Conservation (phyloP, 2,888 invertebrate species). For the Cerastis leucographa region DNA sequence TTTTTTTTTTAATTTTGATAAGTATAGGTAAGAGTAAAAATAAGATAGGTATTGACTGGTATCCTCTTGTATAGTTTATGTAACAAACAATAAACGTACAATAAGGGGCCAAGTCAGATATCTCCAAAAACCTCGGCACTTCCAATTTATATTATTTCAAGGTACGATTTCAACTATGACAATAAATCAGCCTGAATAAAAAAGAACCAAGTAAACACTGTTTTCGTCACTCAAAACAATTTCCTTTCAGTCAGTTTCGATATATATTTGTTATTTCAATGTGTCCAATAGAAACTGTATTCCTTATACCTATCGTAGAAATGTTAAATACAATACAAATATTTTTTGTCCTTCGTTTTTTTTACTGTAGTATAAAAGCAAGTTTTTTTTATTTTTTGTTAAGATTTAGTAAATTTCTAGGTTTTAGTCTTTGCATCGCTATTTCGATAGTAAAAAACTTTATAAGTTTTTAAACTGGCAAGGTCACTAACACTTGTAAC, state of each 20-base stretch:
- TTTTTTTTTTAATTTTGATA: too few species aligned
- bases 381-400: neutral
- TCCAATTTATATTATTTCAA: slow-evolving; percentile 14
- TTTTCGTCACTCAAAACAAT: too few species aligned
- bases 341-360: slow-evolving; percentile 11
- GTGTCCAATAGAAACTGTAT: too few species aligned
- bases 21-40: too few species aligned
- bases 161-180: slow-evolving; percentile 12
- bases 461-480: too few species aligned
- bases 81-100: neutral
- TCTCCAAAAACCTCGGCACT: neutral
- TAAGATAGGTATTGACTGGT: neutral
- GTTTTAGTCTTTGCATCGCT: too few species aligned
- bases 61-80: neutral
- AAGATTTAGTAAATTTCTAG: neutral
- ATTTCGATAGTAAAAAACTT: neutral
- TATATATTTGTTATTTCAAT: too few species aligned
- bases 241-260: too few species aligned
- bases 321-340: neutral
- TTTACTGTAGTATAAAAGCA: neutral
- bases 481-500: too few species aligned
- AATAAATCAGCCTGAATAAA: too few species aligned
- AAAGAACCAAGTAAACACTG: too few species aligned
- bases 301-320: neutral
- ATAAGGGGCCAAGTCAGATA: neutral